These are phyloP conservation scores for Drosophila trapezifrons DNA, from an alignment of 1,140 invertebrate species.

Conservation along the genomic window DNA sequence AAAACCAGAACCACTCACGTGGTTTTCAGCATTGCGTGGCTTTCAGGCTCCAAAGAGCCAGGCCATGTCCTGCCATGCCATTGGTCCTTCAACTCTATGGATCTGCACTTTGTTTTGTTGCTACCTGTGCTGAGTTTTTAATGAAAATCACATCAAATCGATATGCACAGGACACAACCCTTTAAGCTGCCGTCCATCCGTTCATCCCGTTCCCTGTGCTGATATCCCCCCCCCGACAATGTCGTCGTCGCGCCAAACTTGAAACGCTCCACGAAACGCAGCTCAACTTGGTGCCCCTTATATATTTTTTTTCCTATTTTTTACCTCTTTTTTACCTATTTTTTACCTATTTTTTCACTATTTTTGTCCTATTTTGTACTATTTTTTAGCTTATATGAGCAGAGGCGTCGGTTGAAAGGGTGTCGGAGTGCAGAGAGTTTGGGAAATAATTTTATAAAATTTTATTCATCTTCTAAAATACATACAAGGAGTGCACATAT, in stretches of 20 bases:
- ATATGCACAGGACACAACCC: slow-evolving; percentile 61
- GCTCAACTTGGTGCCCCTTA: slow-evolving; percentile 10
- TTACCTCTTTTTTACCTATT: too few relatives aligned
- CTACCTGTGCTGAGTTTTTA: slow-evolving; percentile 72
- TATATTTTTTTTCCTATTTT: neutral
- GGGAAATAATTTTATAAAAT: neutral
- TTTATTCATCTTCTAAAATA: too few relatives aligned
- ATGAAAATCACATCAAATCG: slow-evolving; percentile 80
- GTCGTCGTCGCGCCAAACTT: slow-evolving; percentile 47
- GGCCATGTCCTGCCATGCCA: neutral
- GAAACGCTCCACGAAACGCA: slow-evolving; percentile 41
- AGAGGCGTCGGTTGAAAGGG: slow-evolving; percentile 15
- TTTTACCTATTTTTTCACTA: too few relatives aligned
- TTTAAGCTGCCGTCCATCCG: slow-evolving; percentile 28
- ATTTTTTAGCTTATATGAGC: neutral
- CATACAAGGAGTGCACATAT: too few relatives aligned
- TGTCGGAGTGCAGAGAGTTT: neutral
- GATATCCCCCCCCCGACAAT: slow-evolving; percentile 16
- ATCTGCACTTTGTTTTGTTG: slow-evolving; percentile 47
- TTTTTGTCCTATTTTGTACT: too few relatives aligned
- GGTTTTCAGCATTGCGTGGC: slow-evolving; percentile 52
- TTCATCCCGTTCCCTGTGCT: neutral
- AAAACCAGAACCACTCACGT: slow-evolving; percentile 40
- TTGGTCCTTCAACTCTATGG: neutral
- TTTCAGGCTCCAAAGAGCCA: slow-evolving; percentile 31